Base-by-base conservation (phyloP, 2,113 vertebrate genomes). In the Actinemys pallida region DNA sequence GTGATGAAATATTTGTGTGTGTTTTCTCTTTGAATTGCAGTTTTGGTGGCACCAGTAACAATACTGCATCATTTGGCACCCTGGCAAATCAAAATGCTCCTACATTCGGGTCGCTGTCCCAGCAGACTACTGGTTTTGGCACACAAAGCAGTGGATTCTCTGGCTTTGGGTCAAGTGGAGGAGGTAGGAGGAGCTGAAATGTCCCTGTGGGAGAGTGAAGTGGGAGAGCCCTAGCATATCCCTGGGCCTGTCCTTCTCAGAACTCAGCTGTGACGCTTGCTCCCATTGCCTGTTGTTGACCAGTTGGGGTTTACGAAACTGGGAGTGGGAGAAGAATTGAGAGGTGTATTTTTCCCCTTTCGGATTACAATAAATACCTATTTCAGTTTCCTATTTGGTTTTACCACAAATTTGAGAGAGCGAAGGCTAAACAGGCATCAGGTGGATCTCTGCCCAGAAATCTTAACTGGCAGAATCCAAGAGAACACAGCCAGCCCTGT, bases 81-180 rank as follows among this genome's bases (percentile, higher is more conserved):
- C 87, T 99, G 12, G 99, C 99, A 29, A 98, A 92, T 96, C 99
- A 99, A 87, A 99, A 95, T 10, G 86, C 99, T 0, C 99, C 99
- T 0, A 98, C 99, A 0, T 99, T 99, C 6, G 99, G 99, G 11
- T 98, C 95, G 0, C 93, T 99, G 83, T 99, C 99, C 22, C 99
- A 99, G 24, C 99, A 99, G 97, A 93, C 96, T 1, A 14, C 99
- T 0, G 98, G 98, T 5, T 99, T 99, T 2, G 99, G 99, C 76
- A 91, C 95, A 39, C 99, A 99, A 62, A 98, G 96, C 86, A 93
- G 96, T 20, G 97, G 98, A 27, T 99, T 99, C 98, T 98, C 99
- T 0, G 98, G 98, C 84, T 99, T 99, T 90, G 99, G 99, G 25
- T 98, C 99, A 0, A 89, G 97, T 29, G 96, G 97, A 90, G 98